Conservation (phyloP, 2,888 invertebrate species). For the Melolontha melolontha region DNA sequence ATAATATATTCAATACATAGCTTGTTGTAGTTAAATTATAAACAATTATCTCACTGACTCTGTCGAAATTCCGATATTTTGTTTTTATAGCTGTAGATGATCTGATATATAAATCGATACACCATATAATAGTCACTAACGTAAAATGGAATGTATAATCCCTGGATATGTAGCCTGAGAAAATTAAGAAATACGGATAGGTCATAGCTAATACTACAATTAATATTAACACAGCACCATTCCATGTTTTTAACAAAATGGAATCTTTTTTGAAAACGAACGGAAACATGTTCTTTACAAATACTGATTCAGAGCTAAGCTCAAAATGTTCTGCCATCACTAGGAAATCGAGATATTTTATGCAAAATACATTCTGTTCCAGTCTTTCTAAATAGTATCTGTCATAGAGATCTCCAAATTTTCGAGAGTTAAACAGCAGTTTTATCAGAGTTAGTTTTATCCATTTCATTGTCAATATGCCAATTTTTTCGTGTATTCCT, state of each 20-base stretch:
- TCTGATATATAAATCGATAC: constrained; percentile 52
- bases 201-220: constrained; percentile 38
- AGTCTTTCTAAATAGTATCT: constrained; percentile 27
- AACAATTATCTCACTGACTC: constrained; percentile 43
- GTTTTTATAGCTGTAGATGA: constrained; percentile 51
- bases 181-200: constrained; percentile 48
- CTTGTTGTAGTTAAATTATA: constrained; percentile 27
- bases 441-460: constrained; percentile 40
- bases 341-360: constrained; percentile 44
- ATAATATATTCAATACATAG: constrained; percentile 47
- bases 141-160: constrained; percentile 18
- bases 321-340: constrained; percentile 46
- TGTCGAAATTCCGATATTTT: constrained; percentile 42
- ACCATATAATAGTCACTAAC: constrained; percentile 44
- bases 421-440: constrained; percentile 25
- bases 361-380: constrained; percentile 42
- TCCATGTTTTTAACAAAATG: constrained; percentile 49
- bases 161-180: constrained; percentile 5
- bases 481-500: constrained; percentile 21
- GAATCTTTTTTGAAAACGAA: constrained; percentile 52
- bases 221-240: constrained; percentile 42
- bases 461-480: constrained; percentile 45
- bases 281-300: constrained; percentile 50
- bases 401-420: constrained; percentile 26
- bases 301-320: constrained; percentile 48